phyloP scores from a whole-genome alignment of 2,888 invertebrate genomes.

The Euspilapteryx auroguttella region DNA sequence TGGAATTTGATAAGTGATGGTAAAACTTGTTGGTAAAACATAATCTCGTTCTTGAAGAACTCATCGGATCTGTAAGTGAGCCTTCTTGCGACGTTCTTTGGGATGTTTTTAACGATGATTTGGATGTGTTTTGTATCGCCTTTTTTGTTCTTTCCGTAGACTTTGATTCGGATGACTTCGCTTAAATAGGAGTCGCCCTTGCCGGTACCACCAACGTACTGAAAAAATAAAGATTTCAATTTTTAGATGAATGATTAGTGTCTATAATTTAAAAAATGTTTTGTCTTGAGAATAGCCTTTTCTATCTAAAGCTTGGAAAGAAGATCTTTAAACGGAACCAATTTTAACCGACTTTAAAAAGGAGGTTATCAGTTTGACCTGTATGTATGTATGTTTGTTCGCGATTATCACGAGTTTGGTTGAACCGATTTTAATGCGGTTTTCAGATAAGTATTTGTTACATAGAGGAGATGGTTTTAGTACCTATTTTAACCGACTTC shows the following conservation, averaged over 20 bases:
- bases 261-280: too few relatives aligned
- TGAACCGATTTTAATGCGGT: too few relatives aligned
- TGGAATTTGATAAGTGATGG: constrained; percentile 46
- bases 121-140: constrained; percentile 30
- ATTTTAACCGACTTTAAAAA: too few relatives aligned
- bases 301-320: too few relatives aligned
- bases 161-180: constrained; percentile 60
- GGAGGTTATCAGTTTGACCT: too few relatives aligned
- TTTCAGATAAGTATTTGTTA: too few relatives aligned
- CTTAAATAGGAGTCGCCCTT: constrained; percentile 75
- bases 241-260: background rate
- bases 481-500: too few relatives aligned
- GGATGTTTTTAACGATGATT: constrained; percentile 68
- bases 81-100: constrained; percentile 62
- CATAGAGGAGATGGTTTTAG: too few relatives aligned
- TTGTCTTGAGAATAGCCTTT: too few relatives aligned
- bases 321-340: too few relatives aligned
- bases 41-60: constrained; percentile 72
- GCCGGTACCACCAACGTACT: constrained; percentile 42
- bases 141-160: constrained; percentile 39
- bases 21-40: constrained; percentile 62
- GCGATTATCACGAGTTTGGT: too few relatives aligned
- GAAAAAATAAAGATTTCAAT: constrained; percentile 11
- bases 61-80: constrained; percentile 67
- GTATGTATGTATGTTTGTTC: too few relatives aligned